Evolutionary conservation across 2,888 invertebrate genomes (phyloP).

Genomic region (Beris chalybata): DNA sequence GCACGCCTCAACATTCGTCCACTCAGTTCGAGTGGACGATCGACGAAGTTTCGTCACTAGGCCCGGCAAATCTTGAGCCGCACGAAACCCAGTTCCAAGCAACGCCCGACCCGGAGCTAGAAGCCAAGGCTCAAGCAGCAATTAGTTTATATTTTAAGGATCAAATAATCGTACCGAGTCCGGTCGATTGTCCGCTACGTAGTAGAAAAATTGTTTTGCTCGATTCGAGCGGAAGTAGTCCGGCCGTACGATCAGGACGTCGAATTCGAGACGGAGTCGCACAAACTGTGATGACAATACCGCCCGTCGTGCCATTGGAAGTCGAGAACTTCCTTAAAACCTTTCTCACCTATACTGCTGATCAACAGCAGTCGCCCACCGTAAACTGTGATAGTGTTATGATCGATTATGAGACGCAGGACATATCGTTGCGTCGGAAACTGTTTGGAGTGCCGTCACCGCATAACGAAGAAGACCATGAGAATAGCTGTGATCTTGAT

Average conservation of each 20-base stretch:
- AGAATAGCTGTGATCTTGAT: conserved; percentile 36
- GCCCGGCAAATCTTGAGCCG: conserved; percentile 64
- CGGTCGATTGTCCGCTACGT: conserved; percentile 52
- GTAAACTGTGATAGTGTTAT: conserved; percentile 36
- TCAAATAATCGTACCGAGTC: conserved; percentile 54
- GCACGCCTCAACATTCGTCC: conserved; percentile 50
- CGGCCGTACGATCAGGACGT: conserved; percentile 46
- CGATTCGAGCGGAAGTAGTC: conserved; percentile 40
- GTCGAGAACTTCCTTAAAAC: conserved; percentile 63
- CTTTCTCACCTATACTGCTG: conserved; percentile 59
- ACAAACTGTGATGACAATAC: conserved; percentile 64
- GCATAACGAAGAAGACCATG: conserved; percentile 43
- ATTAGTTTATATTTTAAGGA: conserved; percentile 58
- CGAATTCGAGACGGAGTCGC: conserved; percentile 55
- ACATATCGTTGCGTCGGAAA: conserved; percentile 53
- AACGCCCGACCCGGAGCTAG: conserved; percentile 61
- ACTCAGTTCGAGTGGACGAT: conserved; percentile 68
- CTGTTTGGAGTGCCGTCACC: conserved; percentile 50
- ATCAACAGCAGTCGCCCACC: conserved; percentile 42
- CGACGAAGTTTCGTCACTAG: conserved; percentile 66
- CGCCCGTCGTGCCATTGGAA: conserved; percentile 60
- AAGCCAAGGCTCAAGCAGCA: conserved; percentile 64
- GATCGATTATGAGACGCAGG: conserved; percentile 46
- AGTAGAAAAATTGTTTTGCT: conserved; percentile 50
- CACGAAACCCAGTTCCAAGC: conserved; percentile 61